Conservation (phyloP, 2,888 invertebrate species). For the Ischnus inquisitorius region DNA sequence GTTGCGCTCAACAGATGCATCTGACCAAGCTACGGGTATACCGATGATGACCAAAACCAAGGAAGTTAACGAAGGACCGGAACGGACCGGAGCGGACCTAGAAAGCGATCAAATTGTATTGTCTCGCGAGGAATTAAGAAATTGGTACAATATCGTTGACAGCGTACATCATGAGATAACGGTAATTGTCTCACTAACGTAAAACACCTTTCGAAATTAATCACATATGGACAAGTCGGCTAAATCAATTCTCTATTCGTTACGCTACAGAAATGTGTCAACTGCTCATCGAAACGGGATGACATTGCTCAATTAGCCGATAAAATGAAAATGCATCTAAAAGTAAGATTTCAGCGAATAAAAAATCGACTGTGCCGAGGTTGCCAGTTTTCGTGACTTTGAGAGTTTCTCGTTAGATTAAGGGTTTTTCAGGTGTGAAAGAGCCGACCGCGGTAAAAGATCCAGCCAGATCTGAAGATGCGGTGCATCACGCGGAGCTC, state of each 20-base stretch:
- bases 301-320: slow-evolving; percentile 65
- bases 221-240: not conserved
- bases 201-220: not conserved
- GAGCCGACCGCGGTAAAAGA: slow-evolving; percentile 4
- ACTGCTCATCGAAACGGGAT: slow-evolving; percentile 60
- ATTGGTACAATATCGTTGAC: slow-evolving; percentile 64
- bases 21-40: not conserved
- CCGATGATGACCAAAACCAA: not conserved
- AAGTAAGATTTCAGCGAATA: slow-evolving; percentile 59
- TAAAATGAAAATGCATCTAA: slow-evolving; percentile 64
- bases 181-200: slow-evolving; percentile 27
- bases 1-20: slow-evolving; percentile 1
- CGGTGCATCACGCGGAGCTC: not conserved
- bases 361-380: slow-evolving; percentile 8
- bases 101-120: slow-evolving; percentile 53
- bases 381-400: slow-evolving; percentile 6
- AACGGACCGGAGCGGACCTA: not conserved
- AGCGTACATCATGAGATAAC: slow-evolving; percentile 54
- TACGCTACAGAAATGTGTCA: slow-evolving; percentile 68
- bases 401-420: slow-evolving; percentile 60
- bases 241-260: not conserved
- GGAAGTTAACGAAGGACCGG: not conserved
- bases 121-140: slow-evolving; percentile 65
- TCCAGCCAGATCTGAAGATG: not conserved
- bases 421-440: slow-evolving; percentile 54